Conservation (phyloP, 2,888 invertebrate species). For the Apodemia hepburni region DNA sequence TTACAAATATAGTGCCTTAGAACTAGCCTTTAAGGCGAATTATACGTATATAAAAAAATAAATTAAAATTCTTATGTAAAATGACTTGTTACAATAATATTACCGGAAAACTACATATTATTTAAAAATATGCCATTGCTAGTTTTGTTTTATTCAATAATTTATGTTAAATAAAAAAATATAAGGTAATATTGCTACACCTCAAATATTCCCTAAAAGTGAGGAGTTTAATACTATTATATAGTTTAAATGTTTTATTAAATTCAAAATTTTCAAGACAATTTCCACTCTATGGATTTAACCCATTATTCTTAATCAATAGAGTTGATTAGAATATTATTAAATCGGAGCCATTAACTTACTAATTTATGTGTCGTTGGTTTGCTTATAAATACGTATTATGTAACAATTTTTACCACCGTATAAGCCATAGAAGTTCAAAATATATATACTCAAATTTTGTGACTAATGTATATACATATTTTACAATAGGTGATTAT, state of each 20-base stretch:
- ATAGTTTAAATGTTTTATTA: too few relatives aligned
- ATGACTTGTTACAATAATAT: too few relatives aligned
- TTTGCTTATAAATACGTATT: not conserved
- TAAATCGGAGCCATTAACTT: not conserved
- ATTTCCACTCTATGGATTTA: not conserved
- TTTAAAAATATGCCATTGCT: too few relatives aligned
- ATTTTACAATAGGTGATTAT: not conserved
- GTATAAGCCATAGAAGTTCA: constrained; percentile 4
- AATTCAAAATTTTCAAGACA: not conserved
- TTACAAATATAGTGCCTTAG: not conserved
- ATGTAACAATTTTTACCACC: constrained; percentile 6
- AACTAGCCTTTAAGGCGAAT: not conserved
- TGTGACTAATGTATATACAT: constrained; percentile 1
- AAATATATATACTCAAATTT: constrained; percentile 5
- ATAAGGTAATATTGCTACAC: too few relatives aligned
- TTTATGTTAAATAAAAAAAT: too few relatives aligned
- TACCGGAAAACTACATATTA: too few relatives aligned
- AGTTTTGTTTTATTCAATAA: too few relatives aligned
- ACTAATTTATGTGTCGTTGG: not conserved
- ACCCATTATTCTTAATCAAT: too few relatives aligned
- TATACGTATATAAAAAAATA: too few relatives aligned
- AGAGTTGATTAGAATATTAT: not conserved
- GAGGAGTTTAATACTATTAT: too few relatives aligned
- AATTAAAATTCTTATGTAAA: too few relatives aligned
- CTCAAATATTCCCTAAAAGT: too few relatives aligned